Conservation (phyloP, 2,797 vertebrate genomes). For the Thripadectes ignobilis region DNA sequence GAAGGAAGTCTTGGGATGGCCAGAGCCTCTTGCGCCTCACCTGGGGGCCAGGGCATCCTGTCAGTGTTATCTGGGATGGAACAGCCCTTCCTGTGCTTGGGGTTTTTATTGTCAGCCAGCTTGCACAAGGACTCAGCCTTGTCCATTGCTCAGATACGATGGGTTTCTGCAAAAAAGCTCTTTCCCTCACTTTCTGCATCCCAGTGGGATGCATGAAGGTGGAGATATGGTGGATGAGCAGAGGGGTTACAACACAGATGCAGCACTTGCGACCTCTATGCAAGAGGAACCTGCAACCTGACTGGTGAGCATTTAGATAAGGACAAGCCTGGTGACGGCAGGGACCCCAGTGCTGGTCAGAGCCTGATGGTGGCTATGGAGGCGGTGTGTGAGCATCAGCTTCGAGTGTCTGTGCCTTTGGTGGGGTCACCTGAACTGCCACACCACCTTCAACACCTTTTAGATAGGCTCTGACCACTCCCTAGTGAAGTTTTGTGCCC, state of each 20-base stretch:
- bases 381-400: fast-evolving
- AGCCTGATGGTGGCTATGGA: background rate
- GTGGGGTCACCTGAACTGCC: background rate
- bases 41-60: background rate
- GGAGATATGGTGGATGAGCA: background rate
- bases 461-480: background rate
- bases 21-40: background rate
- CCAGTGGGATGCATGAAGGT: fast-evolving
- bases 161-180: background rate
- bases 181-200: background rate
- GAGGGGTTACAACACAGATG: background rate
- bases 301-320: background rate
- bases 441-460: fast-evolving
- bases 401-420: background rate
- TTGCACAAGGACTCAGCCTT: background rate
- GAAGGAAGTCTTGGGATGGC: background rate
- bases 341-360: background rate
- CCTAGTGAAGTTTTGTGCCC: background rate
- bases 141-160: fast-evolving
- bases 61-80: fast-evolving
- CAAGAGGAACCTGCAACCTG: background rate
- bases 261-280: fast-evolving
- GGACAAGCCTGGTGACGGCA: fast-evolving
- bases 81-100: background rate
- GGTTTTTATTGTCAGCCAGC: background rate